Evolutionary conservation across 2,113 vertebrate genomes (phyloP).

Genomic region (Festucalex cinctus): DNA sequence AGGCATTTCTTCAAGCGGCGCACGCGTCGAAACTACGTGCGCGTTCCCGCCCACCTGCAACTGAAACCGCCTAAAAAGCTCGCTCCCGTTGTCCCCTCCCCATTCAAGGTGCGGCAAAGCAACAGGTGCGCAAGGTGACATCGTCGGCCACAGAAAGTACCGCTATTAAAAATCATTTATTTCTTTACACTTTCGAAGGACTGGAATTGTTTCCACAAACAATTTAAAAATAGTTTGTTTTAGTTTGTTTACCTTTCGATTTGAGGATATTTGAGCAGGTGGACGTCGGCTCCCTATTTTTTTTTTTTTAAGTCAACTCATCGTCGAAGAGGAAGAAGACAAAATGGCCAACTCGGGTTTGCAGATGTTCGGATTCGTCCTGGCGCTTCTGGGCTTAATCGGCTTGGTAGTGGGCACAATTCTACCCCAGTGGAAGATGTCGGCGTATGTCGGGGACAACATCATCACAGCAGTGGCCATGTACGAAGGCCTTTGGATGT

Average conservation of each 20-base stretch:
- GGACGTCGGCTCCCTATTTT: conserved; percentile 24
- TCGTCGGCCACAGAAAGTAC: not conserved
- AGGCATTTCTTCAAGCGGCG: conserved; percentile 11
- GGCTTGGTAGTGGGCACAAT: conserved; percentile 79
- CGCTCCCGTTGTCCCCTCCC: conserved; percentile 39
- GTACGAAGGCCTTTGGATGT: conserved; percentile 88
- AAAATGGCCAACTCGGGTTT: conserved; percentile 85
- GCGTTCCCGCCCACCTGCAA: conserved; percentile 54
- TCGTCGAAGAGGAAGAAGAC: not conserved
- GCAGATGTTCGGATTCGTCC: conserved; percentile 82
- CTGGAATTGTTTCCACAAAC: not conserved
- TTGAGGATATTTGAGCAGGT: conserved; percentile 21
- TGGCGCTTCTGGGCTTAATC: conserved; percentile 76
- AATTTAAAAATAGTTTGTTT: not conserved
- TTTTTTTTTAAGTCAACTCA: not conserved
- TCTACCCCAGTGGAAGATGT: conserved; percentile 87
- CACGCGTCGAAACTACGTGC: conserved; percentile 68
- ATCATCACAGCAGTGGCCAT: conserved; percentile 84
- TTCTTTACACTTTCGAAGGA: no score
- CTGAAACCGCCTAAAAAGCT: conserved; percentile 60
- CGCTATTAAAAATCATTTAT: not conserved
- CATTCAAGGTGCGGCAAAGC: conserved; percentile 60
- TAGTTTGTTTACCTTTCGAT: not conserved
- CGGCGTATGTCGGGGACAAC: conserved; percentile 81
- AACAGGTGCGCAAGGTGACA: conserved; percentile 59